Conservation (phyloP, 2,888 invertebrate genomes). For the Yponomeuta plumbellus region DNA sequence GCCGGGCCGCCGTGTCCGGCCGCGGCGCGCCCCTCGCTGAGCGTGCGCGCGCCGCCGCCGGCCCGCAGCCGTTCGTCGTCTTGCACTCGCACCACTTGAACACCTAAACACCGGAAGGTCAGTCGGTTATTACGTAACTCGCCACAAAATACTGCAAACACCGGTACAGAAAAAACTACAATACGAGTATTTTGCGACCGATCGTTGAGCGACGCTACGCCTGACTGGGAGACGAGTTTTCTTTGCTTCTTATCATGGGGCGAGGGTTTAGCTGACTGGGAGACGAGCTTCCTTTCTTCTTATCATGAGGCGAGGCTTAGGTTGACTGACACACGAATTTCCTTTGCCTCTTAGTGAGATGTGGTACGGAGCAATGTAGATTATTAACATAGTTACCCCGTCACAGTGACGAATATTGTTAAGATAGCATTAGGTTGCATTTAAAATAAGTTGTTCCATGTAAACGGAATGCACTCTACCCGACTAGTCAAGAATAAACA, state of each 20-base stretch:
- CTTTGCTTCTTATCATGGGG: background rate
- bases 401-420: no score
- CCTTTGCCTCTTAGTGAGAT: no score
- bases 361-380: no score
- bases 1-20: conserved; percentile 20
- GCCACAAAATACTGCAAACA: background rate
- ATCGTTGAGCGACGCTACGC: background rate
- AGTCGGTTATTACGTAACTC: background rate
- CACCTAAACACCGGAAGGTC: conserved; percentile 58
- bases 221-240: background rate
- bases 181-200: background rate
- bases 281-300: no score
- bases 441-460: no score
- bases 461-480: no score
- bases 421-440: no score
- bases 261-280: background rate
- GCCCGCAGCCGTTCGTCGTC: conserved; percentile 62
- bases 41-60: conserved; percentile 68
- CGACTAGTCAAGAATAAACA: no score
- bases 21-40: conserved; percentile 58
- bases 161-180: background rate
- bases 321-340: no score
- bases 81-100: conserved; percentile 77
- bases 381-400: no score
- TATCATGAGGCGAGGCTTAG: no score